A percentile compares a stretch with the other conserved stretches of the same genome.
Evolutionary conservation across 2,888 invertebrate species (phyloP).

Genomic region (Eupeodes latifasciatus): DNA sequence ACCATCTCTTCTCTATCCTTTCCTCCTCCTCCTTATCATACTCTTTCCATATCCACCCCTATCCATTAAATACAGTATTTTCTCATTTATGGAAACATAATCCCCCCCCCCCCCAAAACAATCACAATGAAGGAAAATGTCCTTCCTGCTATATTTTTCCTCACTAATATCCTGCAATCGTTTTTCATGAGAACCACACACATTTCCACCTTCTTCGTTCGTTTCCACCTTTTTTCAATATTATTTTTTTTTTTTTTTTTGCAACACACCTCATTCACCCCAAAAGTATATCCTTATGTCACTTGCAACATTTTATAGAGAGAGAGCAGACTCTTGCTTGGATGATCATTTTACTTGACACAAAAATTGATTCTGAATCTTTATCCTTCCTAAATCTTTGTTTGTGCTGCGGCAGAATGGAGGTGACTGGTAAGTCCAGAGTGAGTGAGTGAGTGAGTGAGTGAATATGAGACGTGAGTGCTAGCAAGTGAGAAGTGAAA

Average conservation of each 20-base stretch:
- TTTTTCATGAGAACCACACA: slow-evolving; percentile 45
- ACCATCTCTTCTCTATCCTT: too few species aligned
- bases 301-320: slow-evolving; percentile 44
- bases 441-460: not conserved
- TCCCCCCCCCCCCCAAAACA: not conserved
- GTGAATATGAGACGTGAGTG: slow-evolving; percentile 1
- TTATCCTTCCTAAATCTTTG: slow-evolving; percentile 46
- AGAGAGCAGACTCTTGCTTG: slow-evolving; percentile 44
- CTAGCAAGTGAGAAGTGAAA: slow-evolving; percentile 20
- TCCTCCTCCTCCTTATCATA: too few species aligned
- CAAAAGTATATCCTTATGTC: slow-evolving; percentile 53
- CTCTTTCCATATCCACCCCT: not conserved
- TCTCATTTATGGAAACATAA: slow-evolving; percentile 23
- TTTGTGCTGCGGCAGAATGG: not conserved
- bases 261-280: not conserved
- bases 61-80: not conserved
- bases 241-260: not conserved
- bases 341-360: slow-evolving; percentile 73
- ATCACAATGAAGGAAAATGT: slow-evolving; percentile 20
- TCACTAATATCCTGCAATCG: slow-evolving; percentile 69
- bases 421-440: not conserved
- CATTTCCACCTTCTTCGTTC: slow-evolving; percentile 13
- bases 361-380: slow-evolving; percentile 70
- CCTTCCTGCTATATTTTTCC: slow-evolving; percentile 41
- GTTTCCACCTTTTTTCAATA: not conserved